These are phyloP conservation scores for Chrysomela aeneicollis DNA, from an alignment of 2,888 invertebrate species.

Conservation along the genomic window DNA sequence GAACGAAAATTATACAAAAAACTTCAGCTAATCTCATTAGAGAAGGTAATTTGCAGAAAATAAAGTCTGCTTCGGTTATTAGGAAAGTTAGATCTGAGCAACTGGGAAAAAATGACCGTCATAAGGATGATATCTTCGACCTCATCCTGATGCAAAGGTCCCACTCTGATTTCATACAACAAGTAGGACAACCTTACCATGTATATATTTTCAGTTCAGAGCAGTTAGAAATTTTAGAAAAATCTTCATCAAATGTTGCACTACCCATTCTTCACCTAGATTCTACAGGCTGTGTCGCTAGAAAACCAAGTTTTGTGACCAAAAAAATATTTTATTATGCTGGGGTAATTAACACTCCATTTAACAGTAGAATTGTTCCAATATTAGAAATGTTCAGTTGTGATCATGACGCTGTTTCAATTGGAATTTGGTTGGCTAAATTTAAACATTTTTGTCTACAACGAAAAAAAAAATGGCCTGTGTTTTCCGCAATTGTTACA, in stretches of 20 bases:
- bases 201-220: slow-evolving; percentile 16
- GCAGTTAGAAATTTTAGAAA: slow-evolving; percentile 17
- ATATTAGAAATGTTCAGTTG: slow-evolving; percentile 23
- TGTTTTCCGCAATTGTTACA: slow-evolving; percentile 9
- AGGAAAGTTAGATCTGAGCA: slow-evolving; percentile 20
- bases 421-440: slow-evolving; percentile 23
- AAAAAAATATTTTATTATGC: slow-evolving; percentile 27
- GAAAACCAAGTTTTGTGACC: slow-evolving; percentile 1
- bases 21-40: slow-evolving; percentile 13
- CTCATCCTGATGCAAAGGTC: slow-evolving; percentile 17
- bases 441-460: slow-evolving; percentile 14
- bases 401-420: slow-evolving; percentile 22
- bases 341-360: slow-evolving; percentile 9
- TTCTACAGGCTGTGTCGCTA: slow-evolving; percentile 19
- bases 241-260: background rate
- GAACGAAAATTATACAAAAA: slow-evolving; percentile 5
- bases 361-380: slow-evolving; percentile 16
- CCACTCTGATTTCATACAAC: slow-evolving; percentile 15
- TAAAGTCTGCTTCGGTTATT: slow-evolving; percentile 19
- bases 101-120: slow-evolving; percentile 14
- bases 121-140: slow-evolving; percentile 18
- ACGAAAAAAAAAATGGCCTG: slow-evolving; percentile 22
- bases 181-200: slow-evolving; percentile 23
- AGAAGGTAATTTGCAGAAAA: slow-evolving; percentile 10
- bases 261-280: slow-evolving; percentile 17